Evolutionary conservation across 2,797 vertebrate species (phyloP).

Genomic region (Anniella stebbinsi): DNA sequence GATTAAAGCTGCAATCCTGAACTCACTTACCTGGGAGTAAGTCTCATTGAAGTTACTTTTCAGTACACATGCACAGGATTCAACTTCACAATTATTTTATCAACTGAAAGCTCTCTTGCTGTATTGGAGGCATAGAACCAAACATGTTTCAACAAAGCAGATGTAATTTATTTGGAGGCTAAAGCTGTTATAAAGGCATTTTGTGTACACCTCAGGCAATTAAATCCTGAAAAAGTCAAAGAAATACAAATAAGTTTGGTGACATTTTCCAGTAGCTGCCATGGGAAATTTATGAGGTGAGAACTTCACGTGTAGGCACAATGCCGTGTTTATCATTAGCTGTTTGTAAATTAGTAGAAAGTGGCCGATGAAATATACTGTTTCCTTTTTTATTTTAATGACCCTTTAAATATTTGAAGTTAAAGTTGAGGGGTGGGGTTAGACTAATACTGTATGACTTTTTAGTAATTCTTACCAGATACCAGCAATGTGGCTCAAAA

Average conservation of each 20-base stretch:
- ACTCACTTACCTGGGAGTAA: background rate
- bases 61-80: background rate
- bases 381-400: constrained; percentile 33
- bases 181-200: constrained; percentile 9
- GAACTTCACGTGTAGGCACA: constrained; percentile 11
- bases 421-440: too few relatives aligned
- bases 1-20: background rate
- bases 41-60: background rate
- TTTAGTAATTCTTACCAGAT: constrained; percentile 19
- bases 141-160: constrained; percentile 16
- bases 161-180: background rate
- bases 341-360: constrained; percentile 21
- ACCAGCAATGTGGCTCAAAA: background rate
- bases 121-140: background rate
- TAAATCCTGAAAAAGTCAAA: constrained; percentile 1
- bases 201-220: constrained; percentile 12
- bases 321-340: background rate
- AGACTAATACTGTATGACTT: too few relatives aligned
- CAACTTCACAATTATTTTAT: background rate
- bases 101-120: background rate
- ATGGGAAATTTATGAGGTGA: constrained; percentile 19
- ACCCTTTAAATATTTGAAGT: constrained; percentile 15
- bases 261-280: constrained; percentile 6
- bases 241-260: constrained; percentile 12
- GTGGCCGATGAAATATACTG: background rate